phyloP scores from a whole-genome alignment of 1,140 invertebrate species.

The Drosophila tani region DNA sequence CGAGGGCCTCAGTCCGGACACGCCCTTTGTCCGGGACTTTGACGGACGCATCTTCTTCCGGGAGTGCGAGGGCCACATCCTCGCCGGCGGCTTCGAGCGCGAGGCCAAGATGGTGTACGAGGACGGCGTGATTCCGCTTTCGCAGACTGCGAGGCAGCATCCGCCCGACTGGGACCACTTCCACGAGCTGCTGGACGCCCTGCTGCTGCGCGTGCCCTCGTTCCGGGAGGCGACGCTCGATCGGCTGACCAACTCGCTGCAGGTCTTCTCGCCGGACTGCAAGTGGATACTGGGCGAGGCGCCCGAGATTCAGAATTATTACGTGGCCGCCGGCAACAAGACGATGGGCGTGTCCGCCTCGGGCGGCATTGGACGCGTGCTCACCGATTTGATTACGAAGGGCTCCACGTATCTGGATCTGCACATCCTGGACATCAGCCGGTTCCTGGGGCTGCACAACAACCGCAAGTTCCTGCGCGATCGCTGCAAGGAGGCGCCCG shows the following conservation, averaged over 20 bases:
- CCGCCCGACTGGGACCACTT: conserved; percentile 98
- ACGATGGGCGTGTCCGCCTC: conserved; percentile 96
- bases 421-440: conserved; percentile 95
- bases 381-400: conserved; percentile 95
- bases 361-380: conserved; percentile 95
- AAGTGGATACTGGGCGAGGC: conserved; percentile 97
- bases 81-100: conserved; percentile 94
- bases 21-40: conserved; percentile 94
- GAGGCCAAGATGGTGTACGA: conserved; percentile 95
- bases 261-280: conserved; percentile 97
- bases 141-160: conserved; percentile 87
- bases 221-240: conserved; percentile 90
- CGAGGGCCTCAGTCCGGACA: conserved; percentile 89
- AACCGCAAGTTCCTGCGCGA: conserved; percentile 97
- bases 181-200: conserved; percentile 93
- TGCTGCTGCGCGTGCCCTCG: conserved; percentile 93
- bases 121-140: conserved; percentile 88
- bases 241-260: conserved; percentile 93
- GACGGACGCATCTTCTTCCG: conserved; percentile 95
- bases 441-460: conserved; percentile 98
- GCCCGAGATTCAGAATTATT: conserved; percentile 97
- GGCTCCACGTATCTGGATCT: conserved; percentile 93
- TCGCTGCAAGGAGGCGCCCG: conserved; percentile 96
- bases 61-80: conserved; percentile 91
- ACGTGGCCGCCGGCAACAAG: conserved; percentile 98